phyloP scores from a whole-genome alignment of 2,113 vertebrate species.

The Syrrhaptes paradoxus region DNA sequence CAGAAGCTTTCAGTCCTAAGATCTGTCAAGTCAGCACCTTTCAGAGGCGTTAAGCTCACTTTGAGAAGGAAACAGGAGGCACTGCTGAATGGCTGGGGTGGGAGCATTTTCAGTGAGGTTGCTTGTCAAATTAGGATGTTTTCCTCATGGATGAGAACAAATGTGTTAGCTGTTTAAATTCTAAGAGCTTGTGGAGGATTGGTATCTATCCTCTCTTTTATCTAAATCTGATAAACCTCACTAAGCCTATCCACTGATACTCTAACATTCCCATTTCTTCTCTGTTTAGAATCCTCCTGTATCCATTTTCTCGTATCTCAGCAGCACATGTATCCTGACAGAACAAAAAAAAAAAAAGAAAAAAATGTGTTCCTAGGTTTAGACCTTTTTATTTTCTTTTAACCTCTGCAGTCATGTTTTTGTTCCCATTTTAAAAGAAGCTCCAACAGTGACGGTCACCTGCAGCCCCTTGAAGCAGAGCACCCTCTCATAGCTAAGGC shows the following conservation, averaged over 20 bases:
- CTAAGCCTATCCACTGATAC: constrained; percentile 47
- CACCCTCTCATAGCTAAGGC: neutral
- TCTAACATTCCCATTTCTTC: constrained; percentile 42
- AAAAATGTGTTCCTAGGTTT: neutral
- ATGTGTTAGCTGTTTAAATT: neutral
- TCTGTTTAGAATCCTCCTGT: neutral
- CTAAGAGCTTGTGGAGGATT: constrained; percentile 19
- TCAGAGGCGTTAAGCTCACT: neutral
- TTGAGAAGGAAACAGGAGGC: neutral
- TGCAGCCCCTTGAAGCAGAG: neutral
- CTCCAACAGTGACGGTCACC: neutral
- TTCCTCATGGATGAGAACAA: neutral
- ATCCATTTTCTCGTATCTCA: constrained; percentile 1
- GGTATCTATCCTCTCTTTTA: constrained; percentile 37
- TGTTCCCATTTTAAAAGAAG: neutral
- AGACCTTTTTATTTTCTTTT: neutral
- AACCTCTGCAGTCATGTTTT: neutral
- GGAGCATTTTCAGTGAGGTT: neutral
- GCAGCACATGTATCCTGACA: neutral
- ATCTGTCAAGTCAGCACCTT: neutral
- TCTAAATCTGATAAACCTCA: constrained; percentile 59
- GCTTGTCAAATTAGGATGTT: constrained; percentile 6
- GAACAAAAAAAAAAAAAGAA: neutral
- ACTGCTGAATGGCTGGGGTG: neutral
- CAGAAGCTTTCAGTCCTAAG: neutral